These are phyloP conservation scores for Orussus abietinus DNA, from an alignment of 1,140 invertebrate genomes.

Conservation along the genomic window DNA sequence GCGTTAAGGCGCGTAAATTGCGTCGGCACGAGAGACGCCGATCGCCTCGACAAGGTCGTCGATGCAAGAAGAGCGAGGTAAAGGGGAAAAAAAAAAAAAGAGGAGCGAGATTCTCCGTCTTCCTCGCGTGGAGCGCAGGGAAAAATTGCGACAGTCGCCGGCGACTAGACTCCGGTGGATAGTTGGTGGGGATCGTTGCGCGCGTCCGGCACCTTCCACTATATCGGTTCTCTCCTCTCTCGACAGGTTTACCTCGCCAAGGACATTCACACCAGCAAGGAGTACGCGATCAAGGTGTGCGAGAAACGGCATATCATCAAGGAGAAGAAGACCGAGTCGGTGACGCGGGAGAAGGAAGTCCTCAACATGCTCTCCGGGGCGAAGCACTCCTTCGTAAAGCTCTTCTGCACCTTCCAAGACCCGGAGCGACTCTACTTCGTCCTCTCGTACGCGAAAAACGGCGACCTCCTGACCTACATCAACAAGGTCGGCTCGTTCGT, in stretches of 20 bases:
- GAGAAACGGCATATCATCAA: constrained; percentile 88
- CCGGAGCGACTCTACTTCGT: constrained; percentile 92
- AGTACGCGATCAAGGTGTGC: constrained; percentile 97
- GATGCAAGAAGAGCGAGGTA: too few relatives aligned
- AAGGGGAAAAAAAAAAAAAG: too few relatives aligned
- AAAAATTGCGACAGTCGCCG: too few relatives aligned
- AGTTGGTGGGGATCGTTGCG: too few relatives aligned
- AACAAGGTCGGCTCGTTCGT: constrained; percentile 89
- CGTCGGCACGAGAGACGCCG: too few relatives aligned
- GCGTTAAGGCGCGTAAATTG: too few relatives aligned
- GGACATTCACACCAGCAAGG: constrained; percentile 82
- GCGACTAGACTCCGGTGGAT: too few relatives aligned
- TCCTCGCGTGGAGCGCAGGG: too few relatives aligned
- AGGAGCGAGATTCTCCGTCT: too few relatives aligned
- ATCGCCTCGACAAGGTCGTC: too few relatives aligned
- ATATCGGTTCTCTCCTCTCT: too few relatives aligned
- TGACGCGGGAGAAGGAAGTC: constrained; percentile 89
- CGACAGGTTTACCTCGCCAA: constrained; percentile 83
- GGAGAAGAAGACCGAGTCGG: constrained; percentile 90
- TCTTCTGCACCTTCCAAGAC: constrained; percentile 98
- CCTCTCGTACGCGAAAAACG: constrained; percentile 90
- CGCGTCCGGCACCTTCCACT: too few relatives aligned
- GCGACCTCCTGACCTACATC: constrained; percentile 88
- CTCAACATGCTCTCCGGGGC: constrained; percentile 70
- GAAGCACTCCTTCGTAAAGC: constrained; percentile 81